These are phyloP conservation scores for Brachionus calyciflorus DNA, from an alignment of 1,140 invertebrate genomes.

Conservation along the genomic window DNA sequence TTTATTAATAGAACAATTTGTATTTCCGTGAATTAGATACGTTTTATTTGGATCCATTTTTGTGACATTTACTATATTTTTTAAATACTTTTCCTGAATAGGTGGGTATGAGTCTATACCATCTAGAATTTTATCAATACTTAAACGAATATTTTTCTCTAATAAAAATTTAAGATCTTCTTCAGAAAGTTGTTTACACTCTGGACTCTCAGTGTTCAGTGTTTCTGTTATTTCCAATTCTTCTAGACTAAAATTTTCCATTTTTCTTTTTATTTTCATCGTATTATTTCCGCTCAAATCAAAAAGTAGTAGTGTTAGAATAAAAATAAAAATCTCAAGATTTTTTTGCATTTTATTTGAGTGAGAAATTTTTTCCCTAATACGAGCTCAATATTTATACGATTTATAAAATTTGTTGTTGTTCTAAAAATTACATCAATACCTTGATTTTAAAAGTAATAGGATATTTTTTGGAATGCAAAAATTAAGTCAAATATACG, in stretches of 20 bases:
- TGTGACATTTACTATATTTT: neutral
- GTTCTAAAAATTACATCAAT: conserved; percentile 18
- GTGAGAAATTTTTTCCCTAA: too few relatives aligned
- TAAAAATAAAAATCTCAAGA: neutral
- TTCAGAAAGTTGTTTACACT: neutral
- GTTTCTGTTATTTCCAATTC: neutral
- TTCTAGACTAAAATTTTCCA: neutral
- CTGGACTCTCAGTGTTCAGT: neutral
- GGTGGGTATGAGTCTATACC: conserved; percentile 5
- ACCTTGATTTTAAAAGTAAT: neutral
- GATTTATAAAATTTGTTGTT: neutral
- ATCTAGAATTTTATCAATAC: conserved; percentile 12
- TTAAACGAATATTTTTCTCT: neutral
- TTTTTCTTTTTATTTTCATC: neutral
- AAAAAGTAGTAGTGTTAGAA: too few relatives aligned
- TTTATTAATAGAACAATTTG: conserved; percentile 12
- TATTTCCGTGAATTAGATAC: conserved; percentile 8
- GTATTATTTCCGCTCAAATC: too few relatives aligned
- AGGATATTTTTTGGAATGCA: neutral
- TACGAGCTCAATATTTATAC: neutral
- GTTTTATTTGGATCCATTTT: neutral
- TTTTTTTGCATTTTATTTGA: conserved; percentile 7
- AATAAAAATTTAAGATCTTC: neutral
- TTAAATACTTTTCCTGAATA: neutral
- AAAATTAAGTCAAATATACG: conserved; percentile 27